phyloP scores from a whole-genome alignment of 2,113 vertebrate genomes.

The Larimichthys polyactis region DNA sequence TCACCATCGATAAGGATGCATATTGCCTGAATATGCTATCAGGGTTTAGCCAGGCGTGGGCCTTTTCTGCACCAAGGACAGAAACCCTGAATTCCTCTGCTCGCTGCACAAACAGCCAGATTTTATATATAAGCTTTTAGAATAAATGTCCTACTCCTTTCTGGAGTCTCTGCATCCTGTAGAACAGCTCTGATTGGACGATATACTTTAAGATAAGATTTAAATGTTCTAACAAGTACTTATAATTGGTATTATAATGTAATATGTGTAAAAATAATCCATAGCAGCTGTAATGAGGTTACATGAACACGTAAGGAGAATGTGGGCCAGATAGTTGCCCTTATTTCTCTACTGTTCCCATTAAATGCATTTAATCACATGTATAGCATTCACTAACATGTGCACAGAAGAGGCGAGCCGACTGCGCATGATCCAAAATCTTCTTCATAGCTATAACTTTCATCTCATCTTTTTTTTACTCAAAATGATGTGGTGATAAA shows the following conservation, averaged over 20 bases:
- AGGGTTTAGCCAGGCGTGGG: conserved; percentile 29
- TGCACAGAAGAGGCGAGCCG: neutral
- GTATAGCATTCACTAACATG: neutral
- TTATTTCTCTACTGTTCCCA: conserved; percentile 1
- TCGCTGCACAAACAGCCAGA: neutral
- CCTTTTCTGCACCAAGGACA: conserved; percentile 55
- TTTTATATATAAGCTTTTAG: neutral
- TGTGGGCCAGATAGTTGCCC: conserved; percentile 5
- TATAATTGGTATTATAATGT: neutral
- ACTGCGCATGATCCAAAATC: neutral
- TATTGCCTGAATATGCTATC: conserved; percentile 53
- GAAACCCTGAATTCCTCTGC: conserved; percentile 34
- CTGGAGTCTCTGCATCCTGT: neutral
- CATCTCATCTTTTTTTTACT: neutral
- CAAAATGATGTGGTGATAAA: neutral
- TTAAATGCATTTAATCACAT: neutral
- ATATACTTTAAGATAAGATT: neutral
- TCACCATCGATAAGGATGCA: conserved; percentile 62
- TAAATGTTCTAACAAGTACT: neutral
- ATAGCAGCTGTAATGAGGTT: neutral
- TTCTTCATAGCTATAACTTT: neutral
- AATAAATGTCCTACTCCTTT: neutral
- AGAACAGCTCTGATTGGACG: neutral
- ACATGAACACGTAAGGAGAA: neutral
- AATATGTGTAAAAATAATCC: neutral